Evolutionary conservation across 2,888 invertebrate genomes (phyloP), one percentile per base, ranked within the genome.

Genomic region (Spialia ferax): DNA sequence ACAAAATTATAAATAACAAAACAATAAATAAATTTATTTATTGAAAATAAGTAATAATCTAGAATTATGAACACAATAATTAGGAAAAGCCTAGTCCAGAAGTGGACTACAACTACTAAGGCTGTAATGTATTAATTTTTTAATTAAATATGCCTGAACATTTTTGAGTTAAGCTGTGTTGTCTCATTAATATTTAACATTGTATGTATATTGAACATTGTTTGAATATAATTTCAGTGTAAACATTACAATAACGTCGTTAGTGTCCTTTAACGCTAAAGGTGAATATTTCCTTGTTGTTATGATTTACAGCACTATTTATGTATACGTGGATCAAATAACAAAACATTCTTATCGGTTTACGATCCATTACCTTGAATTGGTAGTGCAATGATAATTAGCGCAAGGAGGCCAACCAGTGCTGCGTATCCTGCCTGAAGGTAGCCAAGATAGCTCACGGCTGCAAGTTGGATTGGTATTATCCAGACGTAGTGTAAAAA

Each of bases 401-500:
- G 74, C 4, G 88, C 94, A 1, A 93, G 94, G 57, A 98, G 94
- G 0, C 98, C 98, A 11, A 97, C 94, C 7, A 98, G 79, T 1
- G 95, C 94, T 0, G 95, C 94, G 68, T 93, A 94, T 0, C 96
- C 96, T 1, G 96, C 95, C 78, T 96, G 95, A 3, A 79, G 69
- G 88, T 96, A 97, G 0, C 97, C 91, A 69, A 98, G 94, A 73
- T 95, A 95, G 48, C 95, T 94, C 2, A 97, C 96, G 23, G 96
- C 95, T 0, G 95, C 74, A 5, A 95, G 78, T 32, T 95, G 93
- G 8, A 94, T 70, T 0, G 98, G 98, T 22, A 97, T 96, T n/a
- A 97, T 95, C 97, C 97, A 97, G 73, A 97, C 86, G 80, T 95
- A 97, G 84, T 98, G 97, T 6, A 98, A 89, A 84, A 99, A 97